Base-by-base conservation (phyloP, 2,797 vertebrate genomes). In the Acipenser ruthenus region DNA sequence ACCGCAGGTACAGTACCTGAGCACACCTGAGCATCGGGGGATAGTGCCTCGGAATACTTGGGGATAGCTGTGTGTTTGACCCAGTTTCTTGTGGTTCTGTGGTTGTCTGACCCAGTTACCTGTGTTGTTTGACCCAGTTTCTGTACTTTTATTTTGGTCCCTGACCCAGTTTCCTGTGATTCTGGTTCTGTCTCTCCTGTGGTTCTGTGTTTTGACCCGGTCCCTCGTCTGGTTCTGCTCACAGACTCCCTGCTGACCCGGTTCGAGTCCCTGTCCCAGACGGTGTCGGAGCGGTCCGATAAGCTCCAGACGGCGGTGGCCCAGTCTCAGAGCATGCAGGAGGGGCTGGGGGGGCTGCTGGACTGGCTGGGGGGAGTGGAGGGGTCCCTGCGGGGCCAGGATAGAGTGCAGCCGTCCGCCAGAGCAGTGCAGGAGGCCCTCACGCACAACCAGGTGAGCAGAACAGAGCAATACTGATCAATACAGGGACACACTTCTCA, bases 251-350 rank as follows among this genome's bases (percentile, higher is more conserved):
- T 98, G 7, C 82, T 93, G 74, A 89, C 86, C 65, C 82, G 85
- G 37, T 97, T 94, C 73, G 87, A 90, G 61, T 87, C 81, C 59
- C 89, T 99, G 10, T 95, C 93, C 0, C 75, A 81, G 10, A 89
- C 85, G 1, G 88, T 95, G 70, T 90, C 91, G 0, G 86, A 90
- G 50, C 92, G 90, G 55, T 93, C 94, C 0, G 89, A 95, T 73
- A 85, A 94, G 74, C 89, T 99, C 63, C 96, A 99, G 84, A 97
- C 95, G 50, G 90, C 94, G 12, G 91, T 98, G 1, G 94, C 95
- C 11, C 97, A 95, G 79, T 97, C 96, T 1, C 93, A 95, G 78
- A 98, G 92, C 0, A 94, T 95, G 53, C 95, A 99, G 78, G 95
- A 98, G 79, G 93, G 94, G 5, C 86, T 99, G 71, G 93, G 92